Evolutionary conservation across 1,140 invertebrate species (phyloP).

Genomic region (Schlechtendalia chinensis): DNA sequence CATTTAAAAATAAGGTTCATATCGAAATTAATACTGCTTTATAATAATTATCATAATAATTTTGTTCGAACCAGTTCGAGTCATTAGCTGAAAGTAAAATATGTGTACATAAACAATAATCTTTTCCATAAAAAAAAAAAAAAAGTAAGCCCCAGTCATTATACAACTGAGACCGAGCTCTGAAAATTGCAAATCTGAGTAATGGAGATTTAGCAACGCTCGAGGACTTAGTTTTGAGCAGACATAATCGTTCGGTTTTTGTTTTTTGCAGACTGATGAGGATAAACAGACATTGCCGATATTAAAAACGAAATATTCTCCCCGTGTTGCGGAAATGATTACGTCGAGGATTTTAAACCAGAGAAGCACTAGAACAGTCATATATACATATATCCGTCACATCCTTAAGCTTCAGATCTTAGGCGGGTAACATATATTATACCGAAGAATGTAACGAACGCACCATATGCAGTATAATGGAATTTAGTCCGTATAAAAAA

Average conservation of each 20-base stretch:
- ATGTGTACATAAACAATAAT: too few relatives aligned
- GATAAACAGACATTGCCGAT: conserved; percentile 22
- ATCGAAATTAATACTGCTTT: too few relatives aligned
- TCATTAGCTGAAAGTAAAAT: too few relatives aligned
- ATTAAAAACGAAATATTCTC: not conserved
- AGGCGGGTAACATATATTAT: not conserved
- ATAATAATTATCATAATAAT: too few relatives aligned
- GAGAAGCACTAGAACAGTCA: not conserved
- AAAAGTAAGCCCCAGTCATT: too few relatives aligned
- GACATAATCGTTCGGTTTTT: conserved; percentile 34
- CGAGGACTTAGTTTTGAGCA: conserved; percentile 9
- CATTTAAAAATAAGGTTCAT: too few relatives aligned
- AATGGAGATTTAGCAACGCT: conserved; percentile 6
- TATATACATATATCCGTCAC: not conserved
- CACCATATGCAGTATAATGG: not conserved
- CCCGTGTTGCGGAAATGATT: conserved; percentile 1
- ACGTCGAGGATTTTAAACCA: not conserved
- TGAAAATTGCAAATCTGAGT: conserved; percentile 11
- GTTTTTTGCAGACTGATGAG: not conserved
- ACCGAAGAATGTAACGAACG: not conserved
- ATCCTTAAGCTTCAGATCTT: not conserved
- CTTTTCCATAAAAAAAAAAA: too few relatives aligned
- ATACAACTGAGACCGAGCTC: not conserved
- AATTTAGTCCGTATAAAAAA: not conserved
- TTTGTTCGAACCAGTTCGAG: too few relatives aligned